phyloP scores from a whole-genome alignment of 2,113 vertebrate genomes.

The Setophaga kirtlandii region DNA sequence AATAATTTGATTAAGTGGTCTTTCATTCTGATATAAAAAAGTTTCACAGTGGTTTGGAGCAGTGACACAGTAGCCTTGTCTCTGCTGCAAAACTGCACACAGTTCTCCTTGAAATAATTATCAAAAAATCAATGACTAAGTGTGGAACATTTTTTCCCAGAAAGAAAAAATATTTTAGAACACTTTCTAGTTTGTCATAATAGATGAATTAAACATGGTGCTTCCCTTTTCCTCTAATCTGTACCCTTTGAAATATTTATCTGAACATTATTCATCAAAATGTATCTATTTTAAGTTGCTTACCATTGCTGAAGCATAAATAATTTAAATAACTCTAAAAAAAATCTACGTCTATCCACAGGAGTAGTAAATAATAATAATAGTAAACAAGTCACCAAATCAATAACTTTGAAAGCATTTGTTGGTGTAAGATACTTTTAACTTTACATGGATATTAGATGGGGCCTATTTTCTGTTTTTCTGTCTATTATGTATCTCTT shows the following conservation, averaged over 20 bases:
- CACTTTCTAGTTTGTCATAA: neutral
- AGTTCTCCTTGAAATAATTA: neutral
- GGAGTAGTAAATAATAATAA: neutral
- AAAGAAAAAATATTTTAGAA: conserved; percentile 14
- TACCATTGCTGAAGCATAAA: neutral
- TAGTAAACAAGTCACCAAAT: neutral
- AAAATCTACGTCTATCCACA: neutral
- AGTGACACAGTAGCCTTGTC: neutral
- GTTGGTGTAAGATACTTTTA: neutral
- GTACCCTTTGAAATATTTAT: conserved; percentile 32
- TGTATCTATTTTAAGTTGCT: neutral
- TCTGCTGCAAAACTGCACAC: neutral
- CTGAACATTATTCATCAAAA: neutral
- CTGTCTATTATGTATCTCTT: neutral
- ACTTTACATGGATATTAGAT: neutral
- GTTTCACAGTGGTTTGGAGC: neutral
- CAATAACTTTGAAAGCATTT: neutral
- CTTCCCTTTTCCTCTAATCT: neutral
- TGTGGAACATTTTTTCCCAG: neutral
- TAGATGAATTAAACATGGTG: neutral
- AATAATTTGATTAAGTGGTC: neutral
- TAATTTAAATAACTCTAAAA: neutral
- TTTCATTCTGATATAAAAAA: neutral
- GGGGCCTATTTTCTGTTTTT: neutral
- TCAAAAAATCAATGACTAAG: neutral